Percentiles rank a stretch among this genome's conserved stretches.
Conservation (phyloP, 2,888 invertebrate species). For the Aphodius sticticus region DNA sequence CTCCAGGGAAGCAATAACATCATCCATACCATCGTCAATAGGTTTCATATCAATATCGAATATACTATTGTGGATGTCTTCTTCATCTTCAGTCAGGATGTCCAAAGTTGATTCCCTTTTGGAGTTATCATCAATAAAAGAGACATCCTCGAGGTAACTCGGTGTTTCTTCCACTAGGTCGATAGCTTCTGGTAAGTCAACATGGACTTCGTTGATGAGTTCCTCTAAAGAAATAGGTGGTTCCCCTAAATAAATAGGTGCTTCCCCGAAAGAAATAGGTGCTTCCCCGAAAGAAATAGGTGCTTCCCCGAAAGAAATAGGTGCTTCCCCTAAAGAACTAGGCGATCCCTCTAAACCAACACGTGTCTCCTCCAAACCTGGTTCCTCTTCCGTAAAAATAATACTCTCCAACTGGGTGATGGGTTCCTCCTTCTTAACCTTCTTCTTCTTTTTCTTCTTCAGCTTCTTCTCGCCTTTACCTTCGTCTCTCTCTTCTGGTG, state of each 20-base stretch:
- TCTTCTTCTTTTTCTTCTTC: slow-evolving; percentile 40
- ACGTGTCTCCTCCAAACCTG: slow-evolving; percentile 27
- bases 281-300: slow-evolving; percentile 14
- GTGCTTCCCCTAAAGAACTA: slow-evolving; percentile 11
- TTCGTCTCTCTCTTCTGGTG: slow-evolving; percentile 35
- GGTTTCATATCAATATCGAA: slow-evolving; percentile 37
- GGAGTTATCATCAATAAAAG: slow-evolving; percentile 26
- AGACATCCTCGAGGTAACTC: slow-evolving; percentile 21
- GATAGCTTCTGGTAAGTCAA: slow-evolving; percentile 27
- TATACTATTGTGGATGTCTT: slow-evolving; percentile 25
- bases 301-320: slow-evolving; percentile 12
- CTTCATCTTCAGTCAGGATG: slow-evolving; percentile 29
- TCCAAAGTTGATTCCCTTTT: slow-evolving; percentile 7
- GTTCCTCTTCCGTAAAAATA: slow-evolving; percentile 9
- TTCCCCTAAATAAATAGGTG: slow-evolving; percentile 23
- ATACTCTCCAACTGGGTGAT: slow-evolving; percentile 5
- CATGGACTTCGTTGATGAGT: slow-evolving; percentile 25
- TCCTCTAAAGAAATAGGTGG: slow-evolving; percentile 9
- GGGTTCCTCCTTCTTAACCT: slow-evolving; percentile 20
- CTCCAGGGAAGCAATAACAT: slow-evolving; percentile 55
- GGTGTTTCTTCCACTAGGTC: slow-evolving; percentile 31
- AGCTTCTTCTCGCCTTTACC: slow-evolving; percentile 36
- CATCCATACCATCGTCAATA: slow-evolving; percentile 57
- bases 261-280: slow-evolving; percentile 9
- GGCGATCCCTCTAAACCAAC: slow-evolving; percentile 17